A percentile compares a stretch with the other conserved stretches of the same genome.
Conservation (phyloP, 2,113 vertebrate genomes). For the Sebastes fasciatus region DNA sequence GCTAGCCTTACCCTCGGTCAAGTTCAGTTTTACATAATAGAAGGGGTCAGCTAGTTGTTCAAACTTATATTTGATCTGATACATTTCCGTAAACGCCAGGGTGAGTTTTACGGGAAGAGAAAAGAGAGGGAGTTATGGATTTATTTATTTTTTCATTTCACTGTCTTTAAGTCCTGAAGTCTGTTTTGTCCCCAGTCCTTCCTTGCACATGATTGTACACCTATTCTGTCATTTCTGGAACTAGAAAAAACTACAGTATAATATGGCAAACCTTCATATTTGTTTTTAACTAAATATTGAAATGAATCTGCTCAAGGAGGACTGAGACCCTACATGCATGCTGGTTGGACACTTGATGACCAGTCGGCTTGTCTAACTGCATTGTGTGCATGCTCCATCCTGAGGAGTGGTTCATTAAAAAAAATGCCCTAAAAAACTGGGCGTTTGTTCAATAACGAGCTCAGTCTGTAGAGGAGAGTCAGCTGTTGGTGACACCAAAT, state of each 20-base stretch:
- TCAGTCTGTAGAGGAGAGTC: not conserved
- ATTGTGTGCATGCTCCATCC: conserved; percentile 27
- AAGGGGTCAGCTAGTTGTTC: too few species aligned
- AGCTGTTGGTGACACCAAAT: not conserved
- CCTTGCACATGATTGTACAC: not conserved
- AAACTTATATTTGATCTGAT: too few species aligned
- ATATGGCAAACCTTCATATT: not conserved
- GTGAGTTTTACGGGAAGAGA: too few species aligned
- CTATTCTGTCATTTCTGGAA: not conserved
- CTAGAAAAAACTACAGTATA: not conserved
- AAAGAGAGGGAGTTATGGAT: too few species aligned
- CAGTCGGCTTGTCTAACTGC: conserved; percentile 4
- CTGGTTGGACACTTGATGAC: not conserved
- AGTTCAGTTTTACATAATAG: too few species aligned
- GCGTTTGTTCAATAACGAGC: not conserved
- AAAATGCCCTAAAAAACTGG: not conserved
- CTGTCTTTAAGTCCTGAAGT: conserved; percentile 20
- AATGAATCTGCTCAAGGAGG: not conserved
- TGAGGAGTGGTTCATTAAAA: not conserved
- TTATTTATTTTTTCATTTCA: not conserved
- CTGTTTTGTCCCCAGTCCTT: not conserved
- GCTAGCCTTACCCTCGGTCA: too few species aligned
- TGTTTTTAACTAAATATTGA: not conserved
- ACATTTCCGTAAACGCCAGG: too few species aligned
- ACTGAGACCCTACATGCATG: conserved; percentile 32